phyloP scores from a whole-genome alignment of 2,797 vertebrate genomes.

The Eulemur coronatus region DNA sequence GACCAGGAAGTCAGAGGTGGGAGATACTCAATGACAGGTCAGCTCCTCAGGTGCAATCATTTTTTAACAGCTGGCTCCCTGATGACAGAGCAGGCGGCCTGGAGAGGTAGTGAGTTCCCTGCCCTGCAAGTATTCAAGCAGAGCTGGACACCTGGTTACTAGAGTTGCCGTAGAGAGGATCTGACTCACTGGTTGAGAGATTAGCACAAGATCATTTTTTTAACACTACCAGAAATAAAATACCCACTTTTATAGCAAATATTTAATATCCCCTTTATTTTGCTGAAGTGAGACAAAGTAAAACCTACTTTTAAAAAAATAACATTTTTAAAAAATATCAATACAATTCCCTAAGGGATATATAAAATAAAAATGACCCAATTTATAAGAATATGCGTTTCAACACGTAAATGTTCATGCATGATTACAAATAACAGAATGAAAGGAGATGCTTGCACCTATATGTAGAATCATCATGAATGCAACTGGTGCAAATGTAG shows the following conservation, averaged over 20 bases:
- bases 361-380: neutral
- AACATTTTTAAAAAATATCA: neutral
- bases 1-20: neutral
- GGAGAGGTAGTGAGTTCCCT: neutral
- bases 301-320: constrained; percentile 15
- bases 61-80: neutral
- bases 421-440: neutral
- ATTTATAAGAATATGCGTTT: neutral
- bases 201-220: neutral
- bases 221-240: neutral
- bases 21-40: neutral
- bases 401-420: neutral
- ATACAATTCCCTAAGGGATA: neutral
- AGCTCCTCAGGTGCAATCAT: neutral
- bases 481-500: no score
- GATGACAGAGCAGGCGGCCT: neutral
- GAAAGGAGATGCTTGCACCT: neutral
- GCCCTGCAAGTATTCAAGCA: neutral
- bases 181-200: neutral
- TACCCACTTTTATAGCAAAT: neutral
- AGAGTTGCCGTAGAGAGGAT: neutral
- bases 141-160: neutral
- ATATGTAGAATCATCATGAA: neutral
- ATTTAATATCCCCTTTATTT: neutral
- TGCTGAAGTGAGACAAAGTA: constrained; percentile 38